Percentiles rank a stretch among this genome's conserved stretches.
phyloP scores from a whole-genome alignment of 2,113 vertebrate genomes.

The Anguilla japonica region DNA sequence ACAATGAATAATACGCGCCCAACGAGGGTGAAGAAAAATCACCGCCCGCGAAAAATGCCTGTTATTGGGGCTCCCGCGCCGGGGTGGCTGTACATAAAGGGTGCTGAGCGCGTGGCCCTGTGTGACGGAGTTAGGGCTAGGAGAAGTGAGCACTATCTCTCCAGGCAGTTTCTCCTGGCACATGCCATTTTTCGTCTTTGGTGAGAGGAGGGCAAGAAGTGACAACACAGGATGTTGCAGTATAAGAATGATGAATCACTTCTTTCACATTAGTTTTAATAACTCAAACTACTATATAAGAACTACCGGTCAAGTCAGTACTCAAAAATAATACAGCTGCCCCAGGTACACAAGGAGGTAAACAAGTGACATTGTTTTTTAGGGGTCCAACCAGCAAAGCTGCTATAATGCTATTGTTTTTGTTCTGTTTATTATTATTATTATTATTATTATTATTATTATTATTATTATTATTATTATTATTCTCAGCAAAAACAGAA shows the following conservation, averaged over 20 bases:
- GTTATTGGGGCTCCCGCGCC: slow-evolving; percentile 68
- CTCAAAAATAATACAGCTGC: no score
- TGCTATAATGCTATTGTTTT: no score
- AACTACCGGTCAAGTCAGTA: no score
- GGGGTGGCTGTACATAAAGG: slow-evolving; percentile 39
- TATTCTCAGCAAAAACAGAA: no score
- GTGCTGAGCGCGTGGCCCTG: not conserved
- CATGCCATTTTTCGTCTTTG: not conserved
- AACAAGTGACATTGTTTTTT: no score
- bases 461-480: no score
- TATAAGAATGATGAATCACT: not conserved
- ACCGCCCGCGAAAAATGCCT: slow-evolving; percentile 70
- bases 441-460: no score
- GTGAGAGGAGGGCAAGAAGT: not conserved
- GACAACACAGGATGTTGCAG: not conserved
- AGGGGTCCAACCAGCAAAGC: no score
- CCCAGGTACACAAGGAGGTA: no score
- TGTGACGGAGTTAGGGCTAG: slow-evolving; percentile 40
- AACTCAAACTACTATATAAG: not conserved
- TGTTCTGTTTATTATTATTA: no score
- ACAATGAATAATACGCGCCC: slow-evolving; percentile 85
- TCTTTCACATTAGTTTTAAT: not conserved
- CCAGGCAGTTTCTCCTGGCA: not conserved
- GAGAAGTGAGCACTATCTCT: not conserved
- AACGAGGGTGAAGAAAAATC: slow-evolving; percentile 89